Percentiles rank a stretch among this genome's conserved stretches.
These are phyloP conservation scores for Dendroctonus ponderosae DNA, from an alignment of 1,140 invertebrate genomes.

Conservation along the genomic window DNA sequence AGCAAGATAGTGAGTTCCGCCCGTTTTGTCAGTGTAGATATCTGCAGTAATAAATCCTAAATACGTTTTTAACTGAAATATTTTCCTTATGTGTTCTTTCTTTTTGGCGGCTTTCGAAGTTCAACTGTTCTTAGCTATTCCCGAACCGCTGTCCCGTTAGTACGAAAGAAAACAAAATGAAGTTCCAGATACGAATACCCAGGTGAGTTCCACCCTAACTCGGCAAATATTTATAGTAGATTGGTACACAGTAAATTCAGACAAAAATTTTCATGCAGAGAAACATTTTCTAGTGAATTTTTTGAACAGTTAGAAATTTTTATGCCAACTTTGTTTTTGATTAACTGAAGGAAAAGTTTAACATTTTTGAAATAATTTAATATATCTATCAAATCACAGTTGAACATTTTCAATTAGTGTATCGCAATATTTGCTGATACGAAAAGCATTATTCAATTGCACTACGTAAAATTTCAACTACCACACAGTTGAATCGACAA, in stretches of 20 bases:
- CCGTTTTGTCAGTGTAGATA: too few relatives aligned
- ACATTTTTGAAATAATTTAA: too few relatives aligned
- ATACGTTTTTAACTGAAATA: too few relatives aligned
- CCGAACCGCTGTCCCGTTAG: constrained; percentile 6
- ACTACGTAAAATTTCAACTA: not conserved
- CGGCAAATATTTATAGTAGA: constrained; percentile 18
- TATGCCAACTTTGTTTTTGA: not conserved
- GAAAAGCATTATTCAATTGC: too few relatives aligned
- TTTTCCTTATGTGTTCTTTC: not conserved
- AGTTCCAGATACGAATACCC: constrained; percentile 21
- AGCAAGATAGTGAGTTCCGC: too few relatives aligned
- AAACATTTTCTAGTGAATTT: too few relatives aligned
- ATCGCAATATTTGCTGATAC: too few relatives aligned
- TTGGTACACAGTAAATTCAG: constrained; percentile 2
- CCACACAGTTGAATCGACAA: not conserved
- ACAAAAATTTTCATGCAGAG: too few relatives aligned
- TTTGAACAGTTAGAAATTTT: not conserved
- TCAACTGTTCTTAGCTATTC: constrained; percentile 16
- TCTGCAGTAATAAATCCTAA: too few relatives aligned
- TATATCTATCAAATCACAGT: not conserved
- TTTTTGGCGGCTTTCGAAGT: constrained; percentile 6
- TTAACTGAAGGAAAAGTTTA: not conserved
- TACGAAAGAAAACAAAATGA: constrained; percentile 21
- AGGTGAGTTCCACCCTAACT: constrained; percentile 7
- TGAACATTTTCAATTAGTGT: not conserved